A percentile compares a stretch with the other conserved stretches of the same genome.
Evolutionary conservation across 1,140 invertebrate genomes (phyloP).

Genomic region (Atta texana): DNA sequence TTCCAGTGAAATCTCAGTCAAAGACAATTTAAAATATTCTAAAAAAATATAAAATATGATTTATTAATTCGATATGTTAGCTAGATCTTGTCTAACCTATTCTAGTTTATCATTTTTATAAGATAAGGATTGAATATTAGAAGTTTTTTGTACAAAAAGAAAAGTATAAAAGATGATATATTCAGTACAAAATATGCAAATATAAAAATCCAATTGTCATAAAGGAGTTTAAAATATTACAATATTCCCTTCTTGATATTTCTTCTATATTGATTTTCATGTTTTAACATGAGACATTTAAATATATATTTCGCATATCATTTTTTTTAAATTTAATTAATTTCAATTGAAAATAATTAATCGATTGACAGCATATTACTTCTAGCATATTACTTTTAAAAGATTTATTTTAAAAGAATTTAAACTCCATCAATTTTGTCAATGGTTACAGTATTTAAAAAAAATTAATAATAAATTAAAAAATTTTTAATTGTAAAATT

Average conservation of each 20-base stretch:
- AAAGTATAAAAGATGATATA: neutral
- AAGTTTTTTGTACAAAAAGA: neutral
- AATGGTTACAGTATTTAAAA: neutral
- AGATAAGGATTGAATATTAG: neutral
- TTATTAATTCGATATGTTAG: too few species aligned
- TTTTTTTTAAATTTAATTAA: neutral
- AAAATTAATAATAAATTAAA: neutral
- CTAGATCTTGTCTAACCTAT: neutral
- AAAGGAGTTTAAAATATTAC: neutral
- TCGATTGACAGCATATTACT: too few species aligned
- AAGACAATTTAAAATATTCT: neutral
- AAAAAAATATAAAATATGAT: neutral
- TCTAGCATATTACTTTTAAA: neutral
- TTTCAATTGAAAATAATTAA: neutral
- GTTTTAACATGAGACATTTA: neutral
- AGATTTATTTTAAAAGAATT: neutral
- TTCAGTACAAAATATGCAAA: neutral
- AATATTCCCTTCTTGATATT: neutral
- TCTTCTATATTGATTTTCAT: constrained; percentile 3
- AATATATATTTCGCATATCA: neutral
- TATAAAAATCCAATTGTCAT: neutral
- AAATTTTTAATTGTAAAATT: neutral
- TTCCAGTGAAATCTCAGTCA: neutral
- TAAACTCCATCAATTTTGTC: neutral
- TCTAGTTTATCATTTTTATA: neutral